Evolutionary conservation across 2,888 invertebrate genomes (phyloP).

Genomic region (Diachrysia chrysitis): DNA sequence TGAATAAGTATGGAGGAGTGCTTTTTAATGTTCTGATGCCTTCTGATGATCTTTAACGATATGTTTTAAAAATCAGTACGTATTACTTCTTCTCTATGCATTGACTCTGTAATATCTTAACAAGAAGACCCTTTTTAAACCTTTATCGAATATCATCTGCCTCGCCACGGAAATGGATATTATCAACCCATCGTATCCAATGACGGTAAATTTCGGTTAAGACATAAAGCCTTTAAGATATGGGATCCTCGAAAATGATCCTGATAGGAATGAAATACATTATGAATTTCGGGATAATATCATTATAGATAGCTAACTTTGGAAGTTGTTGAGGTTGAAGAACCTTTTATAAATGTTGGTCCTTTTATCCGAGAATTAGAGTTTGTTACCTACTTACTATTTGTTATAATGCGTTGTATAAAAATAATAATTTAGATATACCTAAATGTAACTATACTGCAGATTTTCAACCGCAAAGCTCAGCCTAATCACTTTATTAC

Average conservation of each 20-base stretch:
- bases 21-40: too few species aligned
- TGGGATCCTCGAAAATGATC: background rate
- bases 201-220: conserved; percentile 6
- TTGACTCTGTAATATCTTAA: conserved; percentile 2
- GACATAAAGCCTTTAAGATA: conserved; percentile 9
- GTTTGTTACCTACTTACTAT: too few species aligned
- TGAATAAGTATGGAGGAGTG: too few species aligned
- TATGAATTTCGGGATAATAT: background rate
- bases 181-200: conserved; percentile 1
- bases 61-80: too few species aligned
- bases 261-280: background rate
- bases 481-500: background rate
- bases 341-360: background rate
- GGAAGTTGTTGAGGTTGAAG: background rate
- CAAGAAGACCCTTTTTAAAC: conserved; percentile 13
- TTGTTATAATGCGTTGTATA: too few species aligned
- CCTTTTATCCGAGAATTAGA: background rate
- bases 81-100: too few species aligned
- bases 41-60: too few species aligned
- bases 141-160: conserved; percentile 8
- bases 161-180: conserved; percentile 12
- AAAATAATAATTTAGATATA: too few species aligned
- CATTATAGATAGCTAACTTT: too few species aligned
- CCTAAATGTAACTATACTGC: background rate
- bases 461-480: background rate